Percentiles rank a stretch among this genome's conserved stretches.
These are phyloP conservation scores for Daphoenositta chrysoptera DNA, from an alignment of 2,113 vertebrate species.

Conservation along the genomic window DNA sequence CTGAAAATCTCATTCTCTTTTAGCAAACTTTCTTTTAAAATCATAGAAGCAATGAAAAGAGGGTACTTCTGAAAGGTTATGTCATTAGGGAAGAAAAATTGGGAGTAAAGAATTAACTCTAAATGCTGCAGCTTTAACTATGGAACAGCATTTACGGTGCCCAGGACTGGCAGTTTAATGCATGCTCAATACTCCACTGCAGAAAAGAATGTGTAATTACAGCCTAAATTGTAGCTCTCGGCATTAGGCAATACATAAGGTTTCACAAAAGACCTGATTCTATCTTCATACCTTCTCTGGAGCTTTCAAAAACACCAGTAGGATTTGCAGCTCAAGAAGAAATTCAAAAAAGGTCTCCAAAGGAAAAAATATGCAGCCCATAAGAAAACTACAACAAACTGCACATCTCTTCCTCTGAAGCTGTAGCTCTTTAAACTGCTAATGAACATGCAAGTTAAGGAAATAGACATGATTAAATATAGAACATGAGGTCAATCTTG, in stretches of 20 bases:
- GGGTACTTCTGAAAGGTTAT: not conserved
- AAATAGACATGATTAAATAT: not conserved
- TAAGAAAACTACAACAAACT: not conserved
- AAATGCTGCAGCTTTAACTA: not conserved
- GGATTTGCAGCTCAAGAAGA: not conserved
- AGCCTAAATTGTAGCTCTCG: not conserved
- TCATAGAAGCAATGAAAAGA: not conserved
- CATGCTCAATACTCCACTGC: not conserved
- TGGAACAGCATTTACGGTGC: not conserved
- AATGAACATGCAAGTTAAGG: not conserved
- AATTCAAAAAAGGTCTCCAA: not conserved
- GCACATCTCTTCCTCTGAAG: not conserved
- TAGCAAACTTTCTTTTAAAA: not conserved
- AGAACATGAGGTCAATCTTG: not conserved
- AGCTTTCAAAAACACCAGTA: not conserved
- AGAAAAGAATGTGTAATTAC: not conserved
- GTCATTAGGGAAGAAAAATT: not conserved
- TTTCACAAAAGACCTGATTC: not conserved
- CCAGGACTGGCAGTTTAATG: not conserved
- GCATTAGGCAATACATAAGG: not conserved
- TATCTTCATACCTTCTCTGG: not conserved
- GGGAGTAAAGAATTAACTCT: not conserved
- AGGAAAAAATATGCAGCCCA: not conserved
- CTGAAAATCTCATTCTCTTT: not conserved
- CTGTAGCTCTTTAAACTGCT: not conserved